Conservation (phyloP, 2,797 vertebrate genomes). For the Acanthis flammea region DNA sequence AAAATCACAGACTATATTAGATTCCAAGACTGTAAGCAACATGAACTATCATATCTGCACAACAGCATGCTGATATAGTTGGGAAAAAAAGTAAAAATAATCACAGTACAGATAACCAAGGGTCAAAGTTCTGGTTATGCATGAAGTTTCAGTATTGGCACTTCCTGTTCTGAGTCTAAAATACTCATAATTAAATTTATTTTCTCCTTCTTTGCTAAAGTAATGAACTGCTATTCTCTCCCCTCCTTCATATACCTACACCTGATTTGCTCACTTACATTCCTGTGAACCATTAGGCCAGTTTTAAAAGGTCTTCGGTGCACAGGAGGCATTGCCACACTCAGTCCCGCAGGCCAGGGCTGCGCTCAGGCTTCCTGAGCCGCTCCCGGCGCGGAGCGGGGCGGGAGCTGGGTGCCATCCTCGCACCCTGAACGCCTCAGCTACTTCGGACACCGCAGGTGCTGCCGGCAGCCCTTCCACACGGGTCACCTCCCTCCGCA, state of each 20-base stretch:
- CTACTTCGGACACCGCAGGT: fast-evolving
- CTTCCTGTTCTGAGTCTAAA: neutral
- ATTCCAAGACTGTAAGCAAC: neutral
- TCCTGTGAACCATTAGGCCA: neutral
- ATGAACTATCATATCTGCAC: neutral
- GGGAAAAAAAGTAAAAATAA: neutral
- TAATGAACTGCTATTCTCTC: neutral
- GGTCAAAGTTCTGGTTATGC: conserved; percentile 48
- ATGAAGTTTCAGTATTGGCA: neutral
- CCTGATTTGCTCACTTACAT: neutral
- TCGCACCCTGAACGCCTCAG: fast-evolving
- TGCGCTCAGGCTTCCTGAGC: neutral
- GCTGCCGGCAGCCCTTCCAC: fast-evolving
- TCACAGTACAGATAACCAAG: conserved; percentile 14
- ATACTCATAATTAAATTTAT: neutral
- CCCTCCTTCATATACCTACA: fast-evolving
- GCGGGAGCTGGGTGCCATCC: fast-evolving
- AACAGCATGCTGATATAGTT: neutral
- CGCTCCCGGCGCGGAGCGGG: fast-evolving
- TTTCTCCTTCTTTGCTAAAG: neutral
- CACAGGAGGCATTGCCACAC: neutral
- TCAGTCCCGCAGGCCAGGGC: neutral
- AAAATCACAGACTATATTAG: neutral
- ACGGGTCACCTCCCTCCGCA: neutral
- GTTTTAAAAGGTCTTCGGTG: neutral